phyloP scores from a whole-genome alignment of 2,888 invertebrate genomes.

The Ferdinandea cuprea region DNA sequence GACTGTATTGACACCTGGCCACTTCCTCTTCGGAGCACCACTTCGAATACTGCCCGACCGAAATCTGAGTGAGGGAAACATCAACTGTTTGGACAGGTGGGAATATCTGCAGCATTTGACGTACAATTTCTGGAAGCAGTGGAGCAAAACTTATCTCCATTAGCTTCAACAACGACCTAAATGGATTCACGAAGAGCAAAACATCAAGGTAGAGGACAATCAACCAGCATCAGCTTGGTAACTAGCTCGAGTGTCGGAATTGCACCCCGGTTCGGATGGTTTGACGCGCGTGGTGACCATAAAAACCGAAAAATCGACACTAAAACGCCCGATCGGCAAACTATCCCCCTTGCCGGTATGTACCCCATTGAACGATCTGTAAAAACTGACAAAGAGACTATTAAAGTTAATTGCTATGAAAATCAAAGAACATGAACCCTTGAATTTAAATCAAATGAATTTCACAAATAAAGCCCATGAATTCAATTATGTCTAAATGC shows the following conservation, averaged over 20 bases:
- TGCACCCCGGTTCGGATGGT: slow-evolving; percentile 5
- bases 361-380: too few species aligned
- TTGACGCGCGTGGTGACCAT: slow-evolving; percentile 7
- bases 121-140: slow-evolving; percentile 62
- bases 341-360: background rate
- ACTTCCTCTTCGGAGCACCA: background rate
- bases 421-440: too few species aligned
- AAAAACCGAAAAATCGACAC: background rate
- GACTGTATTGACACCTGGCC: slow-evolving; percentile 7
- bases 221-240: background rate
- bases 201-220: slow-evolving; percentile 12
- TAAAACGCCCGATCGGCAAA: slow-evolving; percentile 2
- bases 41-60: slow-evolving; percentile 6
- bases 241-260: background rate
- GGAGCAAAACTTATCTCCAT: slow-evolving; percentile 58
- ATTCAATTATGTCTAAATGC: too few species aligned
- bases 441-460: too few species aligned
- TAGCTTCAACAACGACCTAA: slow-evolving; percentile 57
- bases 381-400: too few species aligned
- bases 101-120: slow-evolving; percentile 35
- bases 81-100: slow-evolving; percentile 19
- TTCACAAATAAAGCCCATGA: too few species aligned
- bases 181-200: slow-evolving; percentile 29
- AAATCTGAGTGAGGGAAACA: slow-evolving; percentile 5
- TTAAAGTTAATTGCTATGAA: too few species aligned